phyloP scores from a whole-genome alignment of 2,113 vertebrate species.

The Cebidichthys violaceus region DNA sequence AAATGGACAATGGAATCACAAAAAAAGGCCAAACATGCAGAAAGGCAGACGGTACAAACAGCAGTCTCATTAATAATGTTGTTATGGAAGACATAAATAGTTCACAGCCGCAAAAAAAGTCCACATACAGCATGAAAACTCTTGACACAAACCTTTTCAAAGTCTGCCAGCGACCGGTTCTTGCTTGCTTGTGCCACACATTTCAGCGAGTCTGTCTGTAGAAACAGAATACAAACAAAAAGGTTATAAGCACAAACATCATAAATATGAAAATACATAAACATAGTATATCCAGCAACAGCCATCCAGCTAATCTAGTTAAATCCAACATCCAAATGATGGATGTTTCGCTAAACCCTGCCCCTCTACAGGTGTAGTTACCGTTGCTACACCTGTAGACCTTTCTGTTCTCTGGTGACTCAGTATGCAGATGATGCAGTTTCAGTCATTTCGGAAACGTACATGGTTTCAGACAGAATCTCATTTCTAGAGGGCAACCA shows the following conservation, averaged over 20 bases:
- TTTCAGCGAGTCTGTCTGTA: conserved; percentile 94
- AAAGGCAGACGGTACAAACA: not conserved
- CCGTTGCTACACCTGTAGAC: not conserved
- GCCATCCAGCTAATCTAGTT: not conserved
- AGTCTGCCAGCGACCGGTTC: conserved; percentile 96
- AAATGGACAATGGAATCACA: not conserved
- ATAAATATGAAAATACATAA: not conserved
- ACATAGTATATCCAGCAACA: no score
- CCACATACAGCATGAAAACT: not conserved
- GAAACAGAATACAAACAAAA: not conserved
- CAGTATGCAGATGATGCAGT: not conserved
- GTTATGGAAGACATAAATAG: no score
- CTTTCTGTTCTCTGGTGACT: not conserved
- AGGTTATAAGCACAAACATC: no score
- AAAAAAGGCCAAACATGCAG: not conserved
- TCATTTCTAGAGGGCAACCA: no score
- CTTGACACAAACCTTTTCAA: conserved; percentile 90
- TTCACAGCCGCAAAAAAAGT: not conserved
- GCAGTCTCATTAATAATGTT: not conserved
- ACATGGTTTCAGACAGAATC: no score
- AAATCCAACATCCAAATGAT: not conserved
- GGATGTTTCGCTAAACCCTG: not conserved
- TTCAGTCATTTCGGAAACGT: no score
- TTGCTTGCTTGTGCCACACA: conserved; percentile 96
- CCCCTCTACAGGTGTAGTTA: not conserved